Conservation (phyloP, 2,113 vertebrate genomes). For the Heterotilapia buettikoferi region DNA sequence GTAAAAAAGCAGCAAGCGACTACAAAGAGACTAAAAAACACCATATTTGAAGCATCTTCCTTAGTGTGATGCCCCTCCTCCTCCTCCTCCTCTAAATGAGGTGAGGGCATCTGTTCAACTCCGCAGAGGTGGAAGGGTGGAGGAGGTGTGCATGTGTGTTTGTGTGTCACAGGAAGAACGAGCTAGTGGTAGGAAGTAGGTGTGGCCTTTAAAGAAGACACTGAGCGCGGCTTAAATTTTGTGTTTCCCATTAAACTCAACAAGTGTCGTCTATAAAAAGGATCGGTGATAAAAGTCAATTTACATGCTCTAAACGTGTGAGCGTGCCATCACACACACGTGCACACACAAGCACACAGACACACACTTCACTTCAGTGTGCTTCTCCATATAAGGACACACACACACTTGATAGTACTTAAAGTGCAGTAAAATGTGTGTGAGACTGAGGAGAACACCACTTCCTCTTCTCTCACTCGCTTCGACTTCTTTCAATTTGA, state of each 20-base stretch:
- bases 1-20: neutral
- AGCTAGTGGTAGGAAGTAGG: neutral
- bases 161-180: neutral
- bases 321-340: neutral
- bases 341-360: neutral
- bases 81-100: neutral
- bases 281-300: neutral
- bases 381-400: neutral
- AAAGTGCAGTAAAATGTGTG: neutral
- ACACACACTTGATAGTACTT: neutral
- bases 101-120: neutral
- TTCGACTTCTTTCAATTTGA: neutral
- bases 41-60: neutral
- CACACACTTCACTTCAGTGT: neutral
- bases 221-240: neutral
- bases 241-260: neutral
- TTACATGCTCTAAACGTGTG: neutral
- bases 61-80: neutral
- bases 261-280: neutral
- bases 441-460: neutral
- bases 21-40: neutral
- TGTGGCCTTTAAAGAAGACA: neutral
- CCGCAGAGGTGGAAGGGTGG: neutral
- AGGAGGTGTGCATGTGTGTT: neutral
- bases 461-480: conserved; percentile 17